Evolutionary conservation across 2,888 invertebrate species (phyloP), one percentile per base, ranked within the genome.

Genomic region (Hirtodrosophila duncani): DNA sequence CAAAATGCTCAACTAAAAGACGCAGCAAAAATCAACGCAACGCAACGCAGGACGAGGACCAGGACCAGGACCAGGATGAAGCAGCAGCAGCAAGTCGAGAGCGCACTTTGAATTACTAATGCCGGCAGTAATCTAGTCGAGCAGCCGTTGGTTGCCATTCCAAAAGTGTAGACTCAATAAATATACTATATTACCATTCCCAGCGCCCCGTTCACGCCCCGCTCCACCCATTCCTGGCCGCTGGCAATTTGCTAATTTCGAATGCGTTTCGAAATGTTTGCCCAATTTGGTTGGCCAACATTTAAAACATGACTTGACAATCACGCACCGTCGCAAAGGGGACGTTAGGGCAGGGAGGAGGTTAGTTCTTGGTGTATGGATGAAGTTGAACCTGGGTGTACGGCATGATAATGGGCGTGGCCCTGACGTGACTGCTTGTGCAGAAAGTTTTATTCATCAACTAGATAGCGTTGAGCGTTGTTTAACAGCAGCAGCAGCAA

Each of bases 251-350:
- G 63, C 67, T 80, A 79, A 77, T 77, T 79, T 80, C 72, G 63
- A 67, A 67, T 67, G 56, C 63, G 67, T 53, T 67, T 67, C 49
- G 62, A 80, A 79, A 72, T 72, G 80, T 72, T 80, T 72, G 80
- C 72, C 80, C 72, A 72, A 72, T 80, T 72, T 72, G 65, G 65
- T 72, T 80, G 80, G 69, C 63, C 63, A 72, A 72, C 78, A 77
- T 80, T 72, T 80, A 77, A 55, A 72, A 72, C 72, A 68, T 71
- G 80, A 77, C 77, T 77, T 72, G 72, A 77, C 74, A 72, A 72
- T 63, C 72, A 77, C 65, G 78, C 72, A 72, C 58, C 64, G 65
- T 43, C 52, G 41, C 34, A 37, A n/a, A 11, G 9, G 9, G 11
- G 21, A 39, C 46, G 2, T n/a, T 16, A 27, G 6, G 34, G 4